Base-by-base conservation (phyloP, 2,113 vertebrate species). In the Phaethon lepturus region DNA sequence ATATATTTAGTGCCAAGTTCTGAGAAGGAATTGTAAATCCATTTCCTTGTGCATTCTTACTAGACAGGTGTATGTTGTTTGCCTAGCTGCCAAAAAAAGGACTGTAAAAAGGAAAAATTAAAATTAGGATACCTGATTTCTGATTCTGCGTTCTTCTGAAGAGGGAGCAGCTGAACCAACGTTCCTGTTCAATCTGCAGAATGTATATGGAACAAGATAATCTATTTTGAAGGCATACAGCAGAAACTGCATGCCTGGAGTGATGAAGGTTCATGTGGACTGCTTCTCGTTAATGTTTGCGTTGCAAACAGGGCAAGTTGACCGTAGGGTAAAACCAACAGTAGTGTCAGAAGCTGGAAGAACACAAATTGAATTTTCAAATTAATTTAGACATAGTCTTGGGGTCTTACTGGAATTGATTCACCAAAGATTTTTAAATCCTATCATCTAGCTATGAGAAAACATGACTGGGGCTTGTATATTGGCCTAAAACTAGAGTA, bases 1-100 rank as follows among this genome's bases (percentile, higher is more conserved):
- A 95, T 97, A 85, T 90, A 96, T 95, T 97, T 97, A 96, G 93
- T 95, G 87, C 42, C 60, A 94, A 96, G 91, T 87, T 97, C 84
- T 91, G 81, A 98, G 90, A 93, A 94, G 94, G 93, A 96, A 95
- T 77, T 90, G 72, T 92, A 81, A 97, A 96, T 63, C 53, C 29
- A 31, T 83, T 91, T 75, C 80, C 19, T 94, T 88, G 26, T 23
- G 28, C 58, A n/a, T 94, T 97, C 89, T 94, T 96, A 94, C 90
- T 93, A 88, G 76, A 88, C 59, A 74, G 35, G 28, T 44, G 63
- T 94, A 90, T 20, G 9, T n/a, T 50, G 87, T 59, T 44, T 73
- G 56, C 83, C 31, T 44, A 88, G 20, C 88, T 76, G 58, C 81
- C 17, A 55, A n/a, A 59, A 64, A 89, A 94, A 87, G 56, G 25